These are phyloP conservation scores for Lepus timidus DNA, from an alignment of 2,113 vertebrate species.

Conservation along the genomic window DNA sequence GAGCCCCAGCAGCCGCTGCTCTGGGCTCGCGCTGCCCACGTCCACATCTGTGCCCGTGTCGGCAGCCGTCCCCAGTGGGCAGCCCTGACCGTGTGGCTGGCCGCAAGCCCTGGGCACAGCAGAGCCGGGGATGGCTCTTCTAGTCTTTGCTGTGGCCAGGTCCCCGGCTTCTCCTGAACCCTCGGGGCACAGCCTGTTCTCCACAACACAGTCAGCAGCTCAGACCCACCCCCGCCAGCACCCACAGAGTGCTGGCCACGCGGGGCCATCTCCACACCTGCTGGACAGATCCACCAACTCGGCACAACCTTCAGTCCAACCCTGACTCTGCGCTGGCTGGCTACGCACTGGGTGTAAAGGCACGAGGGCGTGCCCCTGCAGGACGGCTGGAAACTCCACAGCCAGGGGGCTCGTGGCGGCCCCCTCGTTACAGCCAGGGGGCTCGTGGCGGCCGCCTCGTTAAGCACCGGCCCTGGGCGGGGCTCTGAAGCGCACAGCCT, in stretches of 20 bases:
- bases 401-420: rapidly evolving
- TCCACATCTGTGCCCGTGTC: background rate
- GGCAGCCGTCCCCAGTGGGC: background rate
- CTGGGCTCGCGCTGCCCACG: rapidly evolving
- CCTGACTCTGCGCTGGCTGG: background rate
- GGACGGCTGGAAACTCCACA: rapidly evolving
- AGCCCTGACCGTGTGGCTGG: background rate
- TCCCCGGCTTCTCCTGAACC: background rate
- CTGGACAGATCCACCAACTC: background rate
- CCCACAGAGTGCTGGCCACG: rapidly evolving
- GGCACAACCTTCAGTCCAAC: background rate
- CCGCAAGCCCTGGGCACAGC: background rate
- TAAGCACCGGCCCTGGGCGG: too few species aligned
- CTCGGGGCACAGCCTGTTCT: rapidly evolving
- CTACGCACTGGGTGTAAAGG: rapidly evolving
- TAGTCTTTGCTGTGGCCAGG: background rate
- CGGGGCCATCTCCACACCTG: rapidly evolving
- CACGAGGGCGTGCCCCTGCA: rapidly evolving
- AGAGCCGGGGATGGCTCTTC: rapidly evolving
- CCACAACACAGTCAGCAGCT: background rate
- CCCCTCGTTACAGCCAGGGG: rapidly evolving
- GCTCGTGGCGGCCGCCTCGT: too few species aligned
- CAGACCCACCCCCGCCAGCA: background rate
- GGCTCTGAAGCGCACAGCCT: background rate
- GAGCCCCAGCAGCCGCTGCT: background rate